Percentiles rank a stretch among this genome's conserved stretches.
Conservation (phyloP, 1,140 invertebrate genomes). For the Rhyacophila brunnea region DNA sequence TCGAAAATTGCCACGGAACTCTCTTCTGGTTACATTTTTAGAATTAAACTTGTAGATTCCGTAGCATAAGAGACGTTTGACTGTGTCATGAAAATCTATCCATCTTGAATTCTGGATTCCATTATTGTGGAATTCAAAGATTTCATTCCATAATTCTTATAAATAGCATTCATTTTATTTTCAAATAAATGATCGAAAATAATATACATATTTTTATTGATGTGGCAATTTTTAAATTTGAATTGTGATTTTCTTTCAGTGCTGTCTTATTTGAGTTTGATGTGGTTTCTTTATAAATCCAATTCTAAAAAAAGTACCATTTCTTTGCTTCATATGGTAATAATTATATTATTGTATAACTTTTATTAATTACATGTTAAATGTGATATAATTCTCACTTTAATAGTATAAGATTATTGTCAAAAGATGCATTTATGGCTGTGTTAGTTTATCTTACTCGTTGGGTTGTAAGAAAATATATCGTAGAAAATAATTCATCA, state of each 20-base stretch:
- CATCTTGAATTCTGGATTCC: too few species aligned
- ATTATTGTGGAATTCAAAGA: too few species aligned
- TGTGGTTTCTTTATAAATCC: not conserved
- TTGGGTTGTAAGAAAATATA: not conserved
- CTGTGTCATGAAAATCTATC: too few species aligned
- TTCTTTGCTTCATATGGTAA: not conserved
- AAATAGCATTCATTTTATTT: too few species aligned
- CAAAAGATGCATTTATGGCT: slow-evolving; percentile 9
- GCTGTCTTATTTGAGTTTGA: not conserved
- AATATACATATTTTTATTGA: too few species aligned
- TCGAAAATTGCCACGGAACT: too few species aligned
- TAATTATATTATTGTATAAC: not conserved
- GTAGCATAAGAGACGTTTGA: too few species aligned
- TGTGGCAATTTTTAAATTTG: not conserved
- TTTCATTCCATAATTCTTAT: too few species aligned
- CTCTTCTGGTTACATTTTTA: too few species aligned
- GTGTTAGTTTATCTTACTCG: not conserved
- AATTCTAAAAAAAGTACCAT: not conserved
- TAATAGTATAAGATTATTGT: slow-evolving; percentile 10
- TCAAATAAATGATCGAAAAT: too few species aligned
- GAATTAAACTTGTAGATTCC: too few species aligned
- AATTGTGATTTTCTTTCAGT: not conserved
- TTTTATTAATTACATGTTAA: not conserved
- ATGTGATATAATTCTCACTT: not conserved
- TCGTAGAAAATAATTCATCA: slow-evolving; percentile 8